phyloP scores from a whole-genome alignment of 2,797 vertebrate species.

The Chromobotia macracanthus region DNA sequence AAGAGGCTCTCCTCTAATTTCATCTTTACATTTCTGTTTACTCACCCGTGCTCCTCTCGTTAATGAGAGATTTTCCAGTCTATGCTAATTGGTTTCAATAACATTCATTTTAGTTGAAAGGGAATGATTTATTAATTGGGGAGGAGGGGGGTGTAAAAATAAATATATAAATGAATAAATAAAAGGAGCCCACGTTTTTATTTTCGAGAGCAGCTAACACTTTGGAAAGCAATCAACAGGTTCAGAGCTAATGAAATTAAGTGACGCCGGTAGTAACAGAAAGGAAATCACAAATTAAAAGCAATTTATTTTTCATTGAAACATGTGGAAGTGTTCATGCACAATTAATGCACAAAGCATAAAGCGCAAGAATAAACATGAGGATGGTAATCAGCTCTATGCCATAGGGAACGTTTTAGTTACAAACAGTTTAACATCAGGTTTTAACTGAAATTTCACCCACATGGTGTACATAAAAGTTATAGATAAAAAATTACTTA shows the following conservation, averaged over 20 bases:
- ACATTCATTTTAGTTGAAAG: constrained; percentile 99
- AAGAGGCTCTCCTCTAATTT: constrained; percentile 99
- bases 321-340: constrained; percentile 90
- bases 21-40: constrained; percentile 99
- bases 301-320: constrained; percentile 97
- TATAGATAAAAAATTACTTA: too few species aligned
- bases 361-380: constrained; percentile 54
- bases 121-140: constrained; percentile 99
- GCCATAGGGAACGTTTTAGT: too few species aligned
- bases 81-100: constrained; percentile 99
- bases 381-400: constrained; percentile 43
- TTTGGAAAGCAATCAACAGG: constrained; percentile 95
- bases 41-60: constrained; percentile 99
- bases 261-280: constrained; percentile 86
- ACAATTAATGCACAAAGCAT: constrained; percentile 85
- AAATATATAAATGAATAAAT: constrained; percentile 48
- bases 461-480: background rate
- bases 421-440: background rate
- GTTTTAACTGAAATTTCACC: background rate
- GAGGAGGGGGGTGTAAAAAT: constrained; percentile 74
- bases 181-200: constrained; percentile 74
- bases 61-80: constrained; percentile 99
- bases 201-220: constrained; percentile 94
- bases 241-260: constrained; percentile 98
- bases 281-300: constrained; percentile 94